Evolutionary conservation across 2,888 invertebrate genomes (phyloP).

Genomic region (Lycaena phlaeas): DNA sequence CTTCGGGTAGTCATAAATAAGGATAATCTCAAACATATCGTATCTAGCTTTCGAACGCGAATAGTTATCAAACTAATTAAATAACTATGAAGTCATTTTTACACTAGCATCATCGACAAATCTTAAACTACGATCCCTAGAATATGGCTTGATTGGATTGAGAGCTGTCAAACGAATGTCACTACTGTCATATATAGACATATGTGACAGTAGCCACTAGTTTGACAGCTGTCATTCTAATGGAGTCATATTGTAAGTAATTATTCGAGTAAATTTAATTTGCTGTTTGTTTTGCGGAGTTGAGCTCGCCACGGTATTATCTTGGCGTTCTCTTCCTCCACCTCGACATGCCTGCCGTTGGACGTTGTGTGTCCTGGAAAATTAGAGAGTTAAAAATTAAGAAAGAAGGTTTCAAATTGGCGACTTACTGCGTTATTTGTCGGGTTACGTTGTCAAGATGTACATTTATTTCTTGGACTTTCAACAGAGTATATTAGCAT

Average conservation of each 20-base stretch:
- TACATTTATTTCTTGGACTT: too few relatives aligned
- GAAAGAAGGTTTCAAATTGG: too few relatives aligned
- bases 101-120: conserved; percentile 20
- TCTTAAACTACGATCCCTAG: conserved; percentile 19
- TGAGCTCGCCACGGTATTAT: conserved; percentile 94
- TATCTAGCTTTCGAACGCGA: background rate
- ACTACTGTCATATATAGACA: too few relatives aligned
- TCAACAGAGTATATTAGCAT: too few relatives aligned
- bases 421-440: too few relatives aligned
- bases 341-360: conserved; percentile 59
- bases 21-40: conserved; percentile 5
- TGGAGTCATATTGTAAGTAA: too few relatives aligned
- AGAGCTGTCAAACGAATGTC: too few relatives aligned
- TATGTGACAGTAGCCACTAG: too few relatives aligned
- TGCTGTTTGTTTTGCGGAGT: conserved; percentile 91
- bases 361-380: conserved; percentile 45
- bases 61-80: background rate
- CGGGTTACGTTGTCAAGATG: too few relatives aligned
- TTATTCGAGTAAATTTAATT: conserved; percentile 84
- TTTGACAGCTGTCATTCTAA: too few relatives aligned
- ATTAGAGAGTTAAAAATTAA: background rate
- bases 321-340: conserved; percentile 75
- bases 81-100: conserved; percentile 12
- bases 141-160: too few relatives aligned
- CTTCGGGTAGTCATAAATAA: conserved; percentile 3